A percentile compares a stretch with the other conserved stretches of the same genome.
Evolutionary conservation across 1,140 invertebrate species (phyloP).

Genomic region (Drosophila varians): DNA sequence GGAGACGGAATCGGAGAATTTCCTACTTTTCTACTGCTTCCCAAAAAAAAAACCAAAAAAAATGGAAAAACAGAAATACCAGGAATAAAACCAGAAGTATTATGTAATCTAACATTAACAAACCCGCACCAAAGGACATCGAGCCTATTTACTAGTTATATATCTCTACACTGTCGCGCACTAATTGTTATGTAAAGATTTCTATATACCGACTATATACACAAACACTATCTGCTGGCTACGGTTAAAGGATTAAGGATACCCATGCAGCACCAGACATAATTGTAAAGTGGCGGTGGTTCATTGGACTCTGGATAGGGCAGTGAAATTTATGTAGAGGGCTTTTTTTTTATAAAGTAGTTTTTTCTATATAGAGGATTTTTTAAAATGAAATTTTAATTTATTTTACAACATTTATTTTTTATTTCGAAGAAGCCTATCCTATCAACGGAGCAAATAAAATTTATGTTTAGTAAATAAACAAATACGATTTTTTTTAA

Average conservation of each 20-base stretch:
- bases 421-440: no score
- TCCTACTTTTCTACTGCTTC: conserved; percentile 68
- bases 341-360: no score
- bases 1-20: no score
- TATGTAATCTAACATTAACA: conserved; percentile 24
- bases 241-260: no score
- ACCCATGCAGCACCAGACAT: conserved; percentile 4
- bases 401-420: no score
- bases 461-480: no score
- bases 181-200: conserved; percentile 37
- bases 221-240: conserved; percentile 10
- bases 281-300: not conserved
- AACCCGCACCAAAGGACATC: conserved; percentile 67
- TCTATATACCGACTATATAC: conserved; percentile 14
- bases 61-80: not conserved
- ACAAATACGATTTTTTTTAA: no score
- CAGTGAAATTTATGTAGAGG: no score
- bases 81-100: conserved; percentile 28
- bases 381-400: no score
- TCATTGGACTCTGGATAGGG: not conserved
- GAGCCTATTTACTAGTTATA: conserved; percentile 59
- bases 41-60: not conserved
- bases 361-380: no score
- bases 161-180: conserved; percentile 17
- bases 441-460: no score